Evolutionary conservation across 2,113 vertebrate genomes (phyloP).

Genomic region (Zosterops borbonicus): DNA sequence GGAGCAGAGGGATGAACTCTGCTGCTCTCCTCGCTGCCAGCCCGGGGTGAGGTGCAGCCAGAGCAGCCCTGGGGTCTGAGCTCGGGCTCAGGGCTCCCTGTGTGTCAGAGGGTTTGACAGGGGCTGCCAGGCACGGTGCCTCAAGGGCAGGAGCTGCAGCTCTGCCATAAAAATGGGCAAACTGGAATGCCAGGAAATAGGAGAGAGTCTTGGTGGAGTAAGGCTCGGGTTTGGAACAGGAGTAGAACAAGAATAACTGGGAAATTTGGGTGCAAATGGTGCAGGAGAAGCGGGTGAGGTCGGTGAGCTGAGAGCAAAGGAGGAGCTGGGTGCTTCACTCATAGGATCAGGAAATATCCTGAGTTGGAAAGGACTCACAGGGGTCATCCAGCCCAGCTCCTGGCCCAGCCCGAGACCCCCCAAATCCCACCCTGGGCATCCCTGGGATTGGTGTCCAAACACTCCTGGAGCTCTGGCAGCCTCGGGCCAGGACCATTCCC

Average conservation of each 20-base stretch:
- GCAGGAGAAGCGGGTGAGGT: background rate
- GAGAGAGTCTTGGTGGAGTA: background rate
- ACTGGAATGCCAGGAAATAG: constrained; percentile 7
- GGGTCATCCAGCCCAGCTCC: background rate
- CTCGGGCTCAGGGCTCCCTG: background rate
- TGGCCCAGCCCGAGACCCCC: rapidly evolving
- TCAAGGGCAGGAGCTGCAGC: background rate
- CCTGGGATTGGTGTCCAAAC: rapidly evolving
- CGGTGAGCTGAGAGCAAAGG: background rate
- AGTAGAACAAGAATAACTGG: background rate
- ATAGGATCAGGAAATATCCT: background rate
- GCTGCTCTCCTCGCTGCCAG: background rate
- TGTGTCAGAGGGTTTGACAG: background rate
- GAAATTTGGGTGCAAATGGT: background rate
- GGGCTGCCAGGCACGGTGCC: background rate
- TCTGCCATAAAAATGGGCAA: background rate
- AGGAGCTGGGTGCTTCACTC: background rate
- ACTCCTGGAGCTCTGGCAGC: background rate
- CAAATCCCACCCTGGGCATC: background rate
- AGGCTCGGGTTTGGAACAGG: background rate
- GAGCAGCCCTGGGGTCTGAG: background rate
- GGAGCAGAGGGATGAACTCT: background rate
- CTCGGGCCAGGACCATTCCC: background rate
- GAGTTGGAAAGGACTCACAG: background rate
- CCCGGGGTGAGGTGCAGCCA: background rate